Evolutionary conservation across 2,797 vertebrate genomes (phyloP).

Genomic region (Crax fasciolata): DNA sequence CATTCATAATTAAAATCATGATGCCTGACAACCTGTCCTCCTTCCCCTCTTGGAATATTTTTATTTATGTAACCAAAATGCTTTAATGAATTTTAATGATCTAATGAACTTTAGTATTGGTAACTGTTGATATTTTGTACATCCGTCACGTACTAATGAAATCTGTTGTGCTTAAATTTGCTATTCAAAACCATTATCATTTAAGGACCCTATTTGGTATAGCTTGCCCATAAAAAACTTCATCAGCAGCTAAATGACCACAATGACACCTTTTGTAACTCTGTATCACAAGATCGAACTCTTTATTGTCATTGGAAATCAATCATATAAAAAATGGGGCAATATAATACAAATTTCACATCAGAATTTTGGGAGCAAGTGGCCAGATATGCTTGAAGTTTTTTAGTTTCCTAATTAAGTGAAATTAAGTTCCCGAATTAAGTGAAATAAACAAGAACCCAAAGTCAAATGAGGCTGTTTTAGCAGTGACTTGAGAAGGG

Average conservation of each 20-base stretch:
- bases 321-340: not conserved
- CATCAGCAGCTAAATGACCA: not conserved
- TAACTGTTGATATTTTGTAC: not conserved
- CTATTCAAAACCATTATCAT: not conserved
- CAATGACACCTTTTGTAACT: not conserved
- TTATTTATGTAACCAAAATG: not conserved
- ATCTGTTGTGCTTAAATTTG: not conserved
- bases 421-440: not conserved
- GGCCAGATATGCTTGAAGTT: not conserved
- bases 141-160: not conserved
- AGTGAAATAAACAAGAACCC: not conserved
- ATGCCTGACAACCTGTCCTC: not conserved
- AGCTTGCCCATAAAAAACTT: not conserved
- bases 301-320: not conserved
- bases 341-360: not conserved
- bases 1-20: not conserved
- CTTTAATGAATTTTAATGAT: not conserved
- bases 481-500: conserved; percentile 20
- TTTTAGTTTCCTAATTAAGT: not conserved
- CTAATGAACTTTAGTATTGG: not conserved
- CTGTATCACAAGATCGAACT: not conserved
- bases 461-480: not conserved
- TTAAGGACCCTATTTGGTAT: not conserved
- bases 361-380: not conserved
- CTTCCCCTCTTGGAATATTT: not conserved